Conservation (phyloP, 2,113 vertebrate genomes). For the Cyanoramphus novaezelandiae region DNA sequence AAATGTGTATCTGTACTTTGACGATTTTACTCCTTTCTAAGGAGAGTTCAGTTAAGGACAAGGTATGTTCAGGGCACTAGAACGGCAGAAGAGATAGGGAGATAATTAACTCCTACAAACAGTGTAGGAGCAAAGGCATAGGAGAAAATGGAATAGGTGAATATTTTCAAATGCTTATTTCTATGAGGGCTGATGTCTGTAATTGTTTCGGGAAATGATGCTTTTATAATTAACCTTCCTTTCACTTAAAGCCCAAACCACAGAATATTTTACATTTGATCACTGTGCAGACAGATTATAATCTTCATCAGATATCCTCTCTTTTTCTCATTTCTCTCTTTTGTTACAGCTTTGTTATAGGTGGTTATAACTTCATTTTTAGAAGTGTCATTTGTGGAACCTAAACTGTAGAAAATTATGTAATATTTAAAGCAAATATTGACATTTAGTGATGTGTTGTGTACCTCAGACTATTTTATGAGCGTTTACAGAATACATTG, state of each 20-base stretch:
- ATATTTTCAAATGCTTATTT: neutral
- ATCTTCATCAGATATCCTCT: neutral
- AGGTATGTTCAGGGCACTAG: neutral
- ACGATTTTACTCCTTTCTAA: neutral
- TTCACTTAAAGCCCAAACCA: neutral
- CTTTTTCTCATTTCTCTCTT: neutral
- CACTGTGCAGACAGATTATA: neutral
- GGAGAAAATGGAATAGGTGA: neutral
- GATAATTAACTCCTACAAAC: neutral
- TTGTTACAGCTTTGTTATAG: neutral
- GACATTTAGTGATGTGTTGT: neutral
- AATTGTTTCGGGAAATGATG: neutral
- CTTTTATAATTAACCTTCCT: neutral
- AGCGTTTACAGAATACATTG: neutral
- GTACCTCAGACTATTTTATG: neutral
- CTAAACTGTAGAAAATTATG: neutral
- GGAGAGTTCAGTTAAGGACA: neutral
- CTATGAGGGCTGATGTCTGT: neutral
- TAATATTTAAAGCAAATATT: neutral
- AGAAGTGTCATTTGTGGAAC: neutral
- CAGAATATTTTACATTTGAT: neutral
- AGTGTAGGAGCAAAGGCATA: neutral
- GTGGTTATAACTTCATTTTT: neutral
- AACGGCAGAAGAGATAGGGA: neutral
- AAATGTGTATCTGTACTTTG: neutral